Conservation (phyloP, 2,113 vertebrate species). For the Rhinolophus sinicus region DNA sequence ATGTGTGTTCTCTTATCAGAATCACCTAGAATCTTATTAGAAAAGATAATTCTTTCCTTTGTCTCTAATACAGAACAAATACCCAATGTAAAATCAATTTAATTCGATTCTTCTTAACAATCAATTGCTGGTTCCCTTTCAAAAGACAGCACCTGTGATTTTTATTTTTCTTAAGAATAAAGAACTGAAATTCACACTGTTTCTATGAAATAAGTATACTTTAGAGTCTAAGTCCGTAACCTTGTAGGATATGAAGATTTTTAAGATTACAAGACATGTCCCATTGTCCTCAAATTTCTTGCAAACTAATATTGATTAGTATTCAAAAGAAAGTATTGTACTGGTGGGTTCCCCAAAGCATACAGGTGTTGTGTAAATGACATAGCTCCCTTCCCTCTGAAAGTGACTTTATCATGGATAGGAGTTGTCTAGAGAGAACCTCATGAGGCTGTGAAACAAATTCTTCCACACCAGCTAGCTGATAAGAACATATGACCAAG, state of each 20-base stretch:
- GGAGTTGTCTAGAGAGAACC: background rate
- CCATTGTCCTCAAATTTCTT: background rate
- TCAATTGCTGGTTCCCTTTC: background rate
- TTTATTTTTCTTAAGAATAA: slow-evolving; percentile 5
- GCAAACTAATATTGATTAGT: background rate
- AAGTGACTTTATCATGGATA: background rate
- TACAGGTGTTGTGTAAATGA: background rate
- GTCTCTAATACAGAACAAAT: background rate
- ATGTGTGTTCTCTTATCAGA: background rate
- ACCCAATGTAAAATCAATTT: background rate
- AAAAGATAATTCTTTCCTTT: background rate
- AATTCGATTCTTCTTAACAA: slow-evolving; percentile 7
- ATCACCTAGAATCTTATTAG: background rate
- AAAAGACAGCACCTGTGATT: background rate
- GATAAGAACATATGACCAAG: background rate
- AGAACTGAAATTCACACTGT: background rate
- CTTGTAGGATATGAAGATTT: background rate
- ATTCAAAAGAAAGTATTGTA: background rate
- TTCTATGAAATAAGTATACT: slow-evolving; percentile 1
- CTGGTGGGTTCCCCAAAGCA: background rate
- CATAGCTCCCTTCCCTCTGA: background rate
- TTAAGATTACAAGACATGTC: background rate
- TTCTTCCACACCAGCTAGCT: background rate
- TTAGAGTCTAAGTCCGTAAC: background rate
- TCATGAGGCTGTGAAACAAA: background rate